Conservation (phyloP, 2,797 vertebrate genomes). For the Pempheris klunzingeri region DNA sequence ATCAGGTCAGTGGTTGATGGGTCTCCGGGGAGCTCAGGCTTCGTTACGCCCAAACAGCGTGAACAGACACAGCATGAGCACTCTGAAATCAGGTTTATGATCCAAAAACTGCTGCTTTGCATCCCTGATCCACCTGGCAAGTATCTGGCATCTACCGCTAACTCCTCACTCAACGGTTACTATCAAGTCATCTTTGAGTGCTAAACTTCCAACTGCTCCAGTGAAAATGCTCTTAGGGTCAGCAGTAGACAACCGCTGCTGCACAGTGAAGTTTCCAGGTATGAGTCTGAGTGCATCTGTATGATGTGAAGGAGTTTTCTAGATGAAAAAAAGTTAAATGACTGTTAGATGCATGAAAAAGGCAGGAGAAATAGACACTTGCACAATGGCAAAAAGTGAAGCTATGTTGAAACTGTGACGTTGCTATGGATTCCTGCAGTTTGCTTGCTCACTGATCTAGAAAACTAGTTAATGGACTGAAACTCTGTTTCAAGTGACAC, state of each 20-base stretch:
- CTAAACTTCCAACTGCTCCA: background rate
- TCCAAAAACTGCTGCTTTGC: background rate
- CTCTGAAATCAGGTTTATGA: conserved; percentile 23
- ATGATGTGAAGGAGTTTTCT: background rate
- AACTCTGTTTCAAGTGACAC: background rate
- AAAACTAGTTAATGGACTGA: background rate
- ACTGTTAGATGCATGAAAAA: too few relatives aligned
- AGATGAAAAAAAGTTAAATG: background rate
- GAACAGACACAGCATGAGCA: conserved; percentile 12
- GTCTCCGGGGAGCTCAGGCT: conserved; percentile 60
- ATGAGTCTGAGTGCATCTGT: conserved; percentile 12
- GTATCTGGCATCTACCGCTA: background rate
- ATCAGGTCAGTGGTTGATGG: conserved; percentile 68
- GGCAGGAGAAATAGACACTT: too few relatives aligned
- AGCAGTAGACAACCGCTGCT: background rate
- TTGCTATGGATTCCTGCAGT: conserved; percentile 2
- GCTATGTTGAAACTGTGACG: background rate
- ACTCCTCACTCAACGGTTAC: background rate
- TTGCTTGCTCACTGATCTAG: background rate
- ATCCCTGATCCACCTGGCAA: background rate
- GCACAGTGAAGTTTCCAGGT: background rate
- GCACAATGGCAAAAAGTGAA: background rate
- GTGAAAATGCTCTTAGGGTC: conserved; percentile 7
- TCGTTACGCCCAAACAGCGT: conserved; percentile 40
- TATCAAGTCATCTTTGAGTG: conserved; percentile 10